Evolutionary conservation across 2,797 vertebrate genomes (phyloP), one percentile per base, ranked within the genome.

Genomic region (Limosa lapponica): DNA sequence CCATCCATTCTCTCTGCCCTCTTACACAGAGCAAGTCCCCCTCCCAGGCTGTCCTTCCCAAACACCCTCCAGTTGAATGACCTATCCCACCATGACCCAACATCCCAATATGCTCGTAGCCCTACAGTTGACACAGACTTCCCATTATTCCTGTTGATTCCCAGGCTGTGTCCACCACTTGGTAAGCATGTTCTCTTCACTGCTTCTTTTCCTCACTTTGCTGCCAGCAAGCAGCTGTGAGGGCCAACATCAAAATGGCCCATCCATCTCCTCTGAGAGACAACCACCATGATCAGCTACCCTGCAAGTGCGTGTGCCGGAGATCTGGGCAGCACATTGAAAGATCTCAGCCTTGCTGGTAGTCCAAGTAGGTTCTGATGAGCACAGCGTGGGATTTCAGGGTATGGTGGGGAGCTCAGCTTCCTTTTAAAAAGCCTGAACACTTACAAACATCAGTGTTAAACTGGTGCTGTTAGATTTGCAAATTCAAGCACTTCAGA

Each of bases 401-500:
- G 11, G 8, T 34, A 14, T 0, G 12, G 17, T 6, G 17, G 24
- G 41, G 69, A 84, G 55, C 28, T 78, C 9, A 10, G 17, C 20
- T 70, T 77, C 55, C 67, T 81, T 82, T 61, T 28, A n/a, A n/a
- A 61, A 73, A 81, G 17, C 36, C 37, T 37, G 32, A 75, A 48
- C 32, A 34, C 36, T 71, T 71, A 69, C 34, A 74, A 78, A 79
- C 18, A 44, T 4, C 1, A 0, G 11, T 65, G 55, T 61, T 86
- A 59, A 69, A 69, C 46, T 25, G 36, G 2, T 64, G 36, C 66
- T 58, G 23, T 43, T 59, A 55, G 71, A 75, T 82, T 51, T 79
- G 87, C 51, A 72, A 79, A 75, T 82, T 82, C n/a, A 77, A 78
- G 73, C 57, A 18, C 61, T 65, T 88, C 59, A 72, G 71, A 90